phyloP scores from a whole-genome alignment of 2,888 invertebrate species.

The Escarpia spicata region DNA sequence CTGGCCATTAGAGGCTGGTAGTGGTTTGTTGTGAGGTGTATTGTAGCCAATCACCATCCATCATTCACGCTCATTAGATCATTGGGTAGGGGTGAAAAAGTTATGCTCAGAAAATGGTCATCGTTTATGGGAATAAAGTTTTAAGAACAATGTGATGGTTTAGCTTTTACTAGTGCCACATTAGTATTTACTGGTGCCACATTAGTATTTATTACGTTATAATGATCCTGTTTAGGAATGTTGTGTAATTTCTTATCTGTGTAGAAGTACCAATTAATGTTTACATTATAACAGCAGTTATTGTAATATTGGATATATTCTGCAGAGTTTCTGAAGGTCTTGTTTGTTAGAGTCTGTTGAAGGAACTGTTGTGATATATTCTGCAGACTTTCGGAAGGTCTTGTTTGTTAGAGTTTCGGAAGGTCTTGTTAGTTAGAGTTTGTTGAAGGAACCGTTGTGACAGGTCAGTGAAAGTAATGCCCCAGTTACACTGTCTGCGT shows the following conservation, averaged over 20 bases:
- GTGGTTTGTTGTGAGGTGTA: neutral
- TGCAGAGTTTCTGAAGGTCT: no score
- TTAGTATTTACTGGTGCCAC: neutral
- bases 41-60: neutral
- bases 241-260: no score
- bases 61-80: neutral
- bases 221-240: no score
- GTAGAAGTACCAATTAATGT: no score
- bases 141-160: neutral
- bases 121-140: neutral
- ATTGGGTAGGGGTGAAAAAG: neutral
- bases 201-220: neutral
- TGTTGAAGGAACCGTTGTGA: neutral
- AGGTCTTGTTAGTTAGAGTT: no score
- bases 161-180: neutral
- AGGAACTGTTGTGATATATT: no score
- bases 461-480: neutral
- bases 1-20: neutral
- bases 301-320: no score
- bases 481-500: neutral
- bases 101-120: neutral
- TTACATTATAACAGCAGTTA: no score
- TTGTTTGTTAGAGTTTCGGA: no score
- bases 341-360: no score
- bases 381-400: no score